Base-by-base conservation (phyloP, 2,797 vertebrate species). In the Falco concolor region DNA sequence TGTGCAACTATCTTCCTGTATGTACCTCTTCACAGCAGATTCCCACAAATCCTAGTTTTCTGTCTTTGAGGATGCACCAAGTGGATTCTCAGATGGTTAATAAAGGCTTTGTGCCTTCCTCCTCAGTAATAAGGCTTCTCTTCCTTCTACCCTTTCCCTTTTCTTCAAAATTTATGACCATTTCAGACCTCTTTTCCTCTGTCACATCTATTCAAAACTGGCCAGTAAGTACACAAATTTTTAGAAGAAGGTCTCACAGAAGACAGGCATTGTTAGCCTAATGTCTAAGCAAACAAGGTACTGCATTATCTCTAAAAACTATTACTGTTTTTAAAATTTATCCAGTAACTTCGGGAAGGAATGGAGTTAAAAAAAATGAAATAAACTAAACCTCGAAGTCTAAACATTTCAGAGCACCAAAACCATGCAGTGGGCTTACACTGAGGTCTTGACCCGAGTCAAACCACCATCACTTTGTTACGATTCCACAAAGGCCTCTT, bases 401-500 rank as follows among this genome's bases (percentile, higher is more conserved):
- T 15, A 45, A 78, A n/a, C 69, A 77, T 27, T 67, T 83, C 59
- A 88, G 28, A 77, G 53, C 28, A 81, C 53, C 36, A 94, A 90
- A 94, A 84, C 19, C 17, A 50, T 81, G 23, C 25, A 36, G 11
- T 13, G 38, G 30, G 24, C 5, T 87, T 40, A 44, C 17, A 74
- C 9, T 7, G 4, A 73, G n/a, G 49, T 65, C 50, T 44, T 54
- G 52, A 57, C 32, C 25, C 1, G 3, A 82, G 9, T 38, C 34
- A 86, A 90, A 86, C n/a, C 72, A 73, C 2, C 59, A 60, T 21
- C 81, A 49, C 78, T 34, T 54, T 52, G 75, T 17, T 28, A 69
- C 0, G 25, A 24, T 24, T 65, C 32, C 56, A 83, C 36, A 77
- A 32, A 60, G 60, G 22, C 65, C 2, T 63, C 54, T 18, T 4